phyloP scores from a whole-genome alignment of 2,888 invertebrate species.

The Brachynemurus nebulosus region DNA sequence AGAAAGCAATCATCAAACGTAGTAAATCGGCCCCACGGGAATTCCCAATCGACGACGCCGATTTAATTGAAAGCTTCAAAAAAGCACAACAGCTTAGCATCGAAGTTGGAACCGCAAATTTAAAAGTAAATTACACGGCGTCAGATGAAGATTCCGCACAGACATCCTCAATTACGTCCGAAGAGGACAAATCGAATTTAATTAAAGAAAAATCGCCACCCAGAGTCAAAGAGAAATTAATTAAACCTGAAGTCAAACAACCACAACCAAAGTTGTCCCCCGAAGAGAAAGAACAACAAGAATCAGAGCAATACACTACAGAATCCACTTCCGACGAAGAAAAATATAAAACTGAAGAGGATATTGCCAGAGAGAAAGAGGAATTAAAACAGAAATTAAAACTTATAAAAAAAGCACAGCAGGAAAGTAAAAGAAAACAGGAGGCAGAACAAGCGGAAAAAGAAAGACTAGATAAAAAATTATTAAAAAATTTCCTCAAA shows the following conservation, averaged over 20 bases:
- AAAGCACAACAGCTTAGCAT: constrained; percentile 31
- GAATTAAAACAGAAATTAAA: constrained; percentile 19
- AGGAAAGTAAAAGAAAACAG: constrained; percentile 29
- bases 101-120: constrained; percentile 23
- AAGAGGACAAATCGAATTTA: too few relatives aligned
- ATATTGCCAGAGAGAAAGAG: constrained; percentile 12
- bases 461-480: constrained; percentile 17
- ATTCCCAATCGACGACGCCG: constrained; percentile 37
- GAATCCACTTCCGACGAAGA: constrained; percentile 27
- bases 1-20: constrained; percentile 30
- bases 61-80: constrained; percentile 38
- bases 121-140: constrained; percentile 5
- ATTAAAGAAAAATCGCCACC: too few relatives aligned
- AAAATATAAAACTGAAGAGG: constrained; percentile 24
- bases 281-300: constrained; percentile 5
- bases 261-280: constrained; percentile 1
- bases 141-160: constrained; percentile 9
- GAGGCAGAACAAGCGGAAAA: neutral
- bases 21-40: constrained; percentile 41
- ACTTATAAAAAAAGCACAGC: constrained; percentile 26
- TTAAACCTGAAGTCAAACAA: too few relatives aligned
- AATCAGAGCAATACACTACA: constrained; percentile 32
- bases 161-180: neutral
- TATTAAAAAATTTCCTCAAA: constrained; percentile 5
- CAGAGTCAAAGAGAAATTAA: too few relatives aligned